phyloP scores from a whole-genome alignment of 2,113 vertebrate genomes.

The Tachycineta bicolor region DNA sequence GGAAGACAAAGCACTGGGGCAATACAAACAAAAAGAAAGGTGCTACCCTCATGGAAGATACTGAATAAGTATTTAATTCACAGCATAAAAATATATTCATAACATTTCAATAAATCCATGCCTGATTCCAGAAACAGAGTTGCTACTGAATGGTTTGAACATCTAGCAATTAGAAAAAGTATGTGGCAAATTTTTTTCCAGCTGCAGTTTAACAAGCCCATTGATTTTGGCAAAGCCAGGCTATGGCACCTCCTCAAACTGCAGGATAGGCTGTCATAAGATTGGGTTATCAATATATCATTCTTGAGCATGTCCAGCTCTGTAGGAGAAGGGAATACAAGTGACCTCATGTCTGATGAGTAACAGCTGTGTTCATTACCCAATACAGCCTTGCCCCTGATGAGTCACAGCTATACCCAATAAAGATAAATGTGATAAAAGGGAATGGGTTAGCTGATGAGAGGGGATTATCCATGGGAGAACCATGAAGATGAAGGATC shows the following conservation, averaged over 20 bases:
- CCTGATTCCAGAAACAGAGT: background rate
- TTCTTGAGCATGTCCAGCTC: background rate
- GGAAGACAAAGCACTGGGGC: background rate
- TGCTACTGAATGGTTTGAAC: background rate
- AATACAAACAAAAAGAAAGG: background rate
- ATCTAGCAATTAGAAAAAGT: background rate
- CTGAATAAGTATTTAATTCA: background rate
- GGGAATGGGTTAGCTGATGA: background rate
- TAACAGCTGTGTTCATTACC: background rate
- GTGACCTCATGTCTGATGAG: background rate
- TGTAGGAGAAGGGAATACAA: background rate
- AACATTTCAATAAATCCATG: background rate
- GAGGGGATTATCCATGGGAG: background rate
- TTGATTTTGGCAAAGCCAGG: background rate
- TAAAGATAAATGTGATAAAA: background rate
- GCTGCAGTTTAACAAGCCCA: background rate
- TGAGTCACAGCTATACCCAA: background rate
- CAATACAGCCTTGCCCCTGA: background rate
- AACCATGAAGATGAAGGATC: too few relatives aligned
- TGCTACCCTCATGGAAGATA: background rate
- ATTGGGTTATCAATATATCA: background rate
- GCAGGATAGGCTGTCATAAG: background rate
- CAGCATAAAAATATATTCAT: background rate
- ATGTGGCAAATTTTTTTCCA: background rate
- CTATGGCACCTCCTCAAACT: background rate